phyloP scores from a whole-genome alignment of 2,113 vertebrate genomes.

The Oreotragus oreotragus region DNA sequence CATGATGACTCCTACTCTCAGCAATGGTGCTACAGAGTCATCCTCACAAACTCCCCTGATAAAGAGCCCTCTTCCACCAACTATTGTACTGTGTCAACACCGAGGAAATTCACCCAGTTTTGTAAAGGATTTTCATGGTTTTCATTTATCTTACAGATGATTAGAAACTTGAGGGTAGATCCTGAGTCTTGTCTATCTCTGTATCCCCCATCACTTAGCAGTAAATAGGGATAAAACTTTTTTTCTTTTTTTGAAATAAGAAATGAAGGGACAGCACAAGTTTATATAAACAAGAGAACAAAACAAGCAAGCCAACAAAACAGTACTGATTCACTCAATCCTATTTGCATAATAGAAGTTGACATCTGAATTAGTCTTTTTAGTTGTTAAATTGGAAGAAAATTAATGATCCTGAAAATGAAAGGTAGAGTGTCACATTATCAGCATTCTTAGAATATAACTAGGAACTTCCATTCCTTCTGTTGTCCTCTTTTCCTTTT shows the following conservation, averaged over 20 bases:
- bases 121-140: neutral
- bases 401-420: slow-evolving; percentile 24
- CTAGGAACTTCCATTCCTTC: neutral
- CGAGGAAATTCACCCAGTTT: neutral
- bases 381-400: neutral
- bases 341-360: neutral
- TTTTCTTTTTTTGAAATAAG: neutral
- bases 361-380: neutral
- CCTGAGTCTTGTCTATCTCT: neutral
- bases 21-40: neutral
- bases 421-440: neutral
- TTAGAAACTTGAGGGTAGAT: neutral
- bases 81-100: neutral
- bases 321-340: neutral
- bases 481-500: neutral
- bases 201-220: neutral
- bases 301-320: neutral
- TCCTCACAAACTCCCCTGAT: neutral
- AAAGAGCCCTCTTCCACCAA: neutral
- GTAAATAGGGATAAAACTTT: neutral
- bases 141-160: neutral
- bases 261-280: neutral
- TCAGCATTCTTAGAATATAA: neutral
- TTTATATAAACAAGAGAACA: neutral
- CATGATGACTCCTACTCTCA: neutral